phyloP scores from a whole-genome alignment of 2,113 vertebrate genomes.

The Epinephelus fuscoguttatus region DNA sequence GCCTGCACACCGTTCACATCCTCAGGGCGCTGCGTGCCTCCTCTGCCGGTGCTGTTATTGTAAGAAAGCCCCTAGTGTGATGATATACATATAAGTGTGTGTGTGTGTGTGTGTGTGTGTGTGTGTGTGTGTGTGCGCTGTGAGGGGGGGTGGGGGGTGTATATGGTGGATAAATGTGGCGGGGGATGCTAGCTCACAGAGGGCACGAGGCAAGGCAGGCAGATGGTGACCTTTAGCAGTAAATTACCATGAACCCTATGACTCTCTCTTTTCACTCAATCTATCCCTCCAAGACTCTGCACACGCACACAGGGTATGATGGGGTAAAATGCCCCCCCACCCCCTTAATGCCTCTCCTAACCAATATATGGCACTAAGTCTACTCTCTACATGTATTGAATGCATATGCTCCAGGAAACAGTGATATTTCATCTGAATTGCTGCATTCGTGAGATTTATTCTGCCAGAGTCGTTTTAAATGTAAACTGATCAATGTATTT shows the following conservation, averaged over 20 bases:
- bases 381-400: too few species aligned
- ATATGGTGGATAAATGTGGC: slow-evolving; percentile 31
- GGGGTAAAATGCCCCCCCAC: too few species aligned
- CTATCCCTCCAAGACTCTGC: background rate
- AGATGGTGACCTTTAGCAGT: slow-evolving; percentile 85
- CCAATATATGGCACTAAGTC: too few species aligned
- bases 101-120: background rate
- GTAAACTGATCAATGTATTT: too few species aligned
- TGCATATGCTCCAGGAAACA: too few species aligned
- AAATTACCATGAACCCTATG: slow-evolving; percentile 80
- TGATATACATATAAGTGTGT: background rate
- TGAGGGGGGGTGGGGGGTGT: background rate
- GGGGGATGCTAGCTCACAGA: slow-evolving; percentile 49
- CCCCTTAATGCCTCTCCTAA: too few species aligned
- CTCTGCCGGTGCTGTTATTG: slow-evolving; percentile 12
- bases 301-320: background rate
- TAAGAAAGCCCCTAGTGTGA: slow-evolving; percentile 22
- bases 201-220: slow-evolving; percentile 66
- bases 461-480: too few species aligned
- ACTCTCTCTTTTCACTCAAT: slow-evolving; percentile 54
- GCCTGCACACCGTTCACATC: slow-evolving; percentile 30
- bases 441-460: too few species aligned
- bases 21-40: slow-evolving; percentile 36
- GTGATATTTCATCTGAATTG: too few species aligned
- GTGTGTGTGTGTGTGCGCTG: too few species aligned